phyloP scores from a whole-genome alignment of 2,888 invertebrate species.

The Mesochorus sp. region DNA sequence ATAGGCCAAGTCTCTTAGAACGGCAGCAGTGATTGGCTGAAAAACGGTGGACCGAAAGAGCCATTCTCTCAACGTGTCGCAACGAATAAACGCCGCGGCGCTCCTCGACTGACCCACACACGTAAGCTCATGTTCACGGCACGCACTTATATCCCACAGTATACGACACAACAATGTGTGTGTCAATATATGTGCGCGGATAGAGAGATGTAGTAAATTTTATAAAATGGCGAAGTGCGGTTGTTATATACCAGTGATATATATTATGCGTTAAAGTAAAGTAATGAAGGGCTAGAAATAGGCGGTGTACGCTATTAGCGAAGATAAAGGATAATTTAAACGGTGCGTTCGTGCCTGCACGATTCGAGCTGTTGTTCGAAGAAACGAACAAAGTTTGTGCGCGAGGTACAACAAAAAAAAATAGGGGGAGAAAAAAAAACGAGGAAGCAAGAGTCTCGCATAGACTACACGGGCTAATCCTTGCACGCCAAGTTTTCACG shows the following conservation, averaged over 20 bases:
- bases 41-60: too few relatives aligned
- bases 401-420: neutral
- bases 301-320: slow-evolving; percentile 10
- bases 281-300: slow-evolving; percentile 48
- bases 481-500: slow-evolving; percentile 45
- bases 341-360: too few relatives aligned
- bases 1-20: too few relatives aligned
- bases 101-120: too few relatives aligned
- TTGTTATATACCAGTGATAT: slow-evolving; percentile 72
- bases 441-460: slow-evolving; percentile 5
- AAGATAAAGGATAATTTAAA: too few relatives aligned
- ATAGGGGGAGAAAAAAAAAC: neutral
- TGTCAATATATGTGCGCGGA: neutral
- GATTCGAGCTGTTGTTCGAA: too few relatives aligned
- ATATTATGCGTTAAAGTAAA: slow-evolving; percentile 29
- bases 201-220: slow-evolving; percentile 22
- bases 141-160: neutral
- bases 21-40: too few relatives aligned
- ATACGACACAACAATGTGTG: too few relatives aligned
- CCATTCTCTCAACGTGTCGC: too few relatives aligned
- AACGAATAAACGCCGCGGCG: too few relatives aligned
- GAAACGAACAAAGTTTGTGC: neutral
- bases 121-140: too few relatives aligned
- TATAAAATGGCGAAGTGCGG: slow-evolving; percentile 72
- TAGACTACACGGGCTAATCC: slow-evolving; percentile 34